phyloP scores from a whole-genome alignment of 2,888 invertebrate species.

The Epirrita christyi region DNA sequence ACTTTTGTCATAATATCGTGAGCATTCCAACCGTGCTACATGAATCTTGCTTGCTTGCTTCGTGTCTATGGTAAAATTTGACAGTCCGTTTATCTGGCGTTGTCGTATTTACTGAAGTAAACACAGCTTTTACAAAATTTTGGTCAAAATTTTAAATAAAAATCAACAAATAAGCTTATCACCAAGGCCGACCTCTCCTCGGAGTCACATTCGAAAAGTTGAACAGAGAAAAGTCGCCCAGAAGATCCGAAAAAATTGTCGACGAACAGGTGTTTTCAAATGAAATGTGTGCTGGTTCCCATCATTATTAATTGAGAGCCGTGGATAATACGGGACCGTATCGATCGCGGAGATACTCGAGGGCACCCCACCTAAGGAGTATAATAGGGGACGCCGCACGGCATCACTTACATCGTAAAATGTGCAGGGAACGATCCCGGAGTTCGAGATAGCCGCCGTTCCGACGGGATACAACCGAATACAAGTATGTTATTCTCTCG shows the following conservation, averaged over 20 bases:
- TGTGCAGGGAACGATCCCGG: conserved; percentile 33
- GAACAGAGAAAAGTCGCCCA: conserved; percentile 75
- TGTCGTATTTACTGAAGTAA: conserved; percentile 73
- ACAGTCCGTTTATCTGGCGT: conserved; percentile 79
- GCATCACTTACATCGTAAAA: conserved; percentile 19
- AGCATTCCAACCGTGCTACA: conserved; percentile 50
- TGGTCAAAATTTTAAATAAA: conserved; percentile 30
- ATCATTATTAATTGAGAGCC: conserved; percentile 79
- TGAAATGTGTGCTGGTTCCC: conserved; percentile 85
- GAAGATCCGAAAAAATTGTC: conserved; percentile 87
- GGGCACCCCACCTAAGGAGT: conserved; percentile 37
- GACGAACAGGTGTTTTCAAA: conserved; percentile 92
- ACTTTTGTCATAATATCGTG: conserved; percentile 53
- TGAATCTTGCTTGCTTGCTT: conserved; percentile 54
- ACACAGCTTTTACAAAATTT: conserved; percentile 57
- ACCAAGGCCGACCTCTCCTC: conserved; percentile 21
- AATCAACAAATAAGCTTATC: conserved; percentile 21
- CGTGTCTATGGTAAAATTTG: conserved; percentile 77
- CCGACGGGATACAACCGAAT: conserved; percentile 44
- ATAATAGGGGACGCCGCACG: conserved; percentile 32
- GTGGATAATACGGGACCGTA: conserved; percentile 81
- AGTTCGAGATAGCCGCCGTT: conserved; percentile 47
- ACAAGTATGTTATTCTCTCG: conserved; percentile 60
- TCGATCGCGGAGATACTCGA: conserved; percentile 64
- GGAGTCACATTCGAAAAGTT: conserved; percentile 12